These are phyloP conservation scores for Argentina silus DNA, from an alignment of 2,797 vertebrate species.

Conservation along the genomic window DNA sequence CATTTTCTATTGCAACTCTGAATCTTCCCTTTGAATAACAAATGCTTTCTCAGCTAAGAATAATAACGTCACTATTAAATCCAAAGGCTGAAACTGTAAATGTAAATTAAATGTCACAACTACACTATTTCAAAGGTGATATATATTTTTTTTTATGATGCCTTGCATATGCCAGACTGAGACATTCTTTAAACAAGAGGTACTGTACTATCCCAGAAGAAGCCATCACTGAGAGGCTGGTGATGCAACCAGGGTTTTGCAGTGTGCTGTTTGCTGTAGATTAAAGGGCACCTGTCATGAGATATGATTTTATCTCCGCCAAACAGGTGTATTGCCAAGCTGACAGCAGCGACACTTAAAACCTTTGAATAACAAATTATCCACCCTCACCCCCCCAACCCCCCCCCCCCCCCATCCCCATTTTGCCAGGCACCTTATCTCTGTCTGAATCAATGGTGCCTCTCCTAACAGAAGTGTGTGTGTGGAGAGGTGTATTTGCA, in stretches of 20 bases:
- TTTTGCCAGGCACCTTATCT: slow-evolving; percentile 68
- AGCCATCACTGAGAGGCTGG: neutral
- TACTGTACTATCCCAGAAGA: neutral
- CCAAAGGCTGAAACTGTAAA: neutral
- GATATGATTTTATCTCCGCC: slow-evolving; percentile 72
- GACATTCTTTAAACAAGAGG: neutral
- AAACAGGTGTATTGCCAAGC: slow-evolving; percentile 69
- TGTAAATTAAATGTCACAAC: neutral
- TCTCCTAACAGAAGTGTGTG: slow-evolving; percentile 37
- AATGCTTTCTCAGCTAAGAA: neutral
- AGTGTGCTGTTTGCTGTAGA: slow-evolving; percentile 52
- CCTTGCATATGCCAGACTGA: neutral
- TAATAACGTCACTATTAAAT: neutral
- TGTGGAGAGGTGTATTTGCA: slow-evolving; percentile 1
- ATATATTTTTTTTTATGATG: neutral
- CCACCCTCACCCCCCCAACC: neutral
- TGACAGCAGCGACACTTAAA: slow-evolving; percentile 67
- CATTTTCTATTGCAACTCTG: neutral
- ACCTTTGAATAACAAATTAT: slow-evolving; percentile 53
- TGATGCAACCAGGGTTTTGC: neutral
- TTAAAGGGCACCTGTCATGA: slow-evolving; percentile 74
- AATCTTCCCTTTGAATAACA: neutral
- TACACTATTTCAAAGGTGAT: neutral
- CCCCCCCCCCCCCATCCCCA: slow-evolving; percentile 25
- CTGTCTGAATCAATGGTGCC: slow-evolving; percentile 63